These are phyloP conservation scores for Parauchenoglanis punctatus DNA, from an alignment of 2,797 vertebrate genomes.

Conservation along the genomic window DNA sequence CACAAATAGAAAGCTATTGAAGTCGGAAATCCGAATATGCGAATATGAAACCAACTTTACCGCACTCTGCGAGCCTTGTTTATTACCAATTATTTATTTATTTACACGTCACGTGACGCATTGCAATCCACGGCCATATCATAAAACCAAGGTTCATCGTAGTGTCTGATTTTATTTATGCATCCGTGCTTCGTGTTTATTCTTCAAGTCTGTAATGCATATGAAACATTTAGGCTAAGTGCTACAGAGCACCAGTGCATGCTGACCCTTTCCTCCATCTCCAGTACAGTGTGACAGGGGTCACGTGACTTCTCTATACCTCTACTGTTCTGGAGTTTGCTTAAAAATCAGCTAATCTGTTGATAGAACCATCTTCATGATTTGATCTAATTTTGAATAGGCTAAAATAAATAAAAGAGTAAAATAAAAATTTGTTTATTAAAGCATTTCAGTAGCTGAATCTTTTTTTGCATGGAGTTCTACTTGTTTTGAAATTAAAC, in stretches of 20 bases:
- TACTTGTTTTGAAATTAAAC: background rate
- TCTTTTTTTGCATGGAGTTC: background rate
- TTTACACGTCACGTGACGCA: background rate
- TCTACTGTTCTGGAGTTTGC: background rate
- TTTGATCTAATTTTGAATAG: background rate
- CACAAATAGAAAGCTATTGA: no score
- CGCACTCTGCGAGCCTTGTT: background rate
- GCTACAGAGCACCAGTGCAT: background rate
- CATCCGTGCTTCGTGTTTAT: background rate
- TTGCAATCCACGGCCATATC: background rate
- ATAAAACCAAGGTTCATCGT: background rate
- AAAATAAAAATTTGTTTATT: background rate
- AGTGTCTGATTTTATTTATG: background rate
- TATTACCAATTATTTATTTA: background rate
- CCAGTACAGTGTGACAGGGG: background rate
- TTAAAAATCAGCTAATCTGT: background rate
- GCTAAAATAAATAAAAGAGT: no score
- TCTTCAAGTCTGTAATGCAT: no score
- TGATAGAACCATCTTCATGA: background rate
- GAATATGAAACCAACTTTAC: no score
- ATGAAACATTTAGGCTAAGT: background rate
- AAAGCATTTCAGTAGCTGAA: background rate
- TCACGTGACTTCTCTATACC: constrained; percentile 6
- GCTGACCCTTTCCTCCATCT: background rate
- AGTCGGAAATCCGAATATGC: no score